Conservation (phyloP, 2,888 invertebrate genomes). For the Chirona hameri region DNA sequence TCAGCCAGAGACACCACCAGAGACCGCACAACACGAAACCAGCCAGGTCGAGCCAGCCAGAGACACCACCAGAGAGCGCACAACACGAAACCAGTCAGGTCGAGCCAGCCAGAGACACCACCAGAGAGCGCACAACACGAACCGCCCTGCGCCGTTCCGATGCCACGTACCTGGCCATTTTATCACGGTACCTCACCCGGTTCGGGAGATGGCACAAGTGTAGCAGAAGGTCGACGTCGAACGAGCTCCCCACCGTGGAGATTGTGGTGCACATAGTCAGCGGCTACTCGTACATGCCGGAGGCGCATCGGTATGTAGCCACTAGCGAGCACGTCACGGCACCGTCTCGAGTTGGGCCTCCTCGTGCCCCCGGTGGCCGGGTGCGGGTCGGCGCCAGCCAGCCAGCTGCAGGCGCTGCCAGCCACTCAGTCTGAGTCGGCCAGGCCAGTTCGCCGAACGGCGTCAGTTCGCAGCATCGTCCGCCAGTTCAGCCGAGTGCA, state of each 20-base stretch:
- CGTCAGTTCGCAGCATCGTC: no score
- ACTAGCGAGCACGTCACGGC: neutral
- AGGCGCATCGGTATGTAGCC: neutral
- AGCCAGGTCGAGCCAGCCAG: no score
- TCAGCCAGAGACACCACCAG: no score
- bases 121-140: no score
- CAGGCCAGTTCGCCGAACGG: no score
- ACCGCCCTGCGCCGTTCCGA: no score
- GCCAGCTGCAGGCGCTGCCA: neutral
- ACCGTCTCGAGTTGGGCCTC: neutral
- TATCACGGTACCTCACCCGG: conserved; percentile 4
- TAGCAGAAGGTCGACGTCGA: neutral
- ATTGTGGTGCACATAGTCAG: neutral
- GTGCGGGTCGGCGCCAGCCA: neutral
- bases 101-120: no score
- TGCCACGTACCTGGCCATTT: neutral
- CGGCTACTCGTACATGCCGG: neutral
- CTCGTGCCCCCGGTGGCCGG: neutral
- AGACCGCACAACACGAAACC: no score
- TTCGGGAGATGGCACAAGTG: conserved; percentile 6
- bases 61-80: no score
- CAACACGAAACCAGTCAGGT: no score
- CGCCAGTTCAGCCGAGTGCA: no score
- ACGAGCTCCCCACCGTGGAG: neutral
- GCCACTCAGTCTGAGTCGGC: neutral